Conservation (phyloP, 2,113 vertebrate genomes). For the Colinus virginianus region DNA sequence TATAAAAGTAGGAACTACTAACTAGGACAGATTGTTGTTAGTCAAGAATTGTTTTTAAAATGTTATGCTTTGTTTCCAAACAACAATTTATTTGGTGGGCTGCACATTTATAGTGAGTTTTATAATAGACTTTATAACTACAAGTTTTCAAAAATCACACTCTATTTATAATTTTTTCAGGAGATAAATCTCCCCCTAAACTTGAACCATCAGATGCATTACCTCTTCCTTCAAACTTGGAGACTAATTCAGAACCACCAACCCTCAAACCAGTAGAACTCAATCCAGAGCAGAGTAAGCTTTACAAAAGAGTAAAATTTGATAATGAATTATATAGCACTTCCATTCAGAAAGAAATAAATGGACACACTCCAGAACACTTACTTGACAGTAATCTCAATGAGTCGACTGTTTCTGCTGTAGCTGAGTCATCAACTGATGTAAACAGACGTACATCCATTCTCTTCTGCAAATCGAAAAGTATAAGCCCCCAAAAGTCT, state of each 20-base stretch:
- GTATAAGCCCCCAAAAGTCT: slow-evolving; percentile 87
- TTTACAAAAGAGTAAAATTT: slow-evolving; percentile 83
- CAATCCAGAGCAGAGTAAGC: slow-evolving; percentile 86
- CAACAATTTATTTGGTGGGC: slow-evolving; percentile 78
- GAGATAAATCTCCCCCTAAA: slow-evolving; percentile 97
- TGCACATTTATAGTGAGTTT: slow-evolving; percentile 84
- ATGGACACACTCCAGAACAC: slow-evolving; percentile 88
- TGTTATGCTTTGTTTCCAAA: slow-evolving; percentile 79
- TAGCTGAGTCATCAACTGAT: slow-evolving; percentile 87
- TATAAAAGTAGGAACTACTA: slow-evolving; percentile 70
- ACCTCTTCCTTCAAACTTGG: slow-evolving; percentile 90
- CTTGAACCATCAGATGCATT: slow-evolving; percentile 95
- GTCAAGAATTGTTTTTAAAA: slow-evolving; percentile 68
- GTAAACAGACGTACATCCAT: slow-evolving; percentile 92
- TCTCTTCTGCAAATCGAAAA: slow-evolving; percentile 95
- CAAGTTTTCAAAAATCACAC: slow-evolving; percentile 84
- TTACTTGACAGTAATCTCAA: slow-evolving; percentile 87
- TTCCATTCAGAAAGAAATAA: slow-evolving; percentile 83
- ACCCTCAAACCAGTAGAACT: slow-evolving; percentile 95
- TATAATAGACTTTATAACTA: slow-evolving; percentile 82
- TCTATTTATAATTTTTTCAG: slow-evolving; percentile 93
- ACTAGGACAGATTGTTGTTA: slow-evolving; percentile 70
- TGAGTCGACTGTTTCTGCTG: slow-evolving; percentile 88
- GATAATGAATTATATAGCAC: slow-evolving; percentile 83
- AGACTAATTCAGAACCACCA: slow-evolving; percentile 92